These are phyloP conservation scores for Zeugodacus cucurbitae DNA, from an alignment of 1,140 invertebrate species.

Conservation along the genomic window DNA sequence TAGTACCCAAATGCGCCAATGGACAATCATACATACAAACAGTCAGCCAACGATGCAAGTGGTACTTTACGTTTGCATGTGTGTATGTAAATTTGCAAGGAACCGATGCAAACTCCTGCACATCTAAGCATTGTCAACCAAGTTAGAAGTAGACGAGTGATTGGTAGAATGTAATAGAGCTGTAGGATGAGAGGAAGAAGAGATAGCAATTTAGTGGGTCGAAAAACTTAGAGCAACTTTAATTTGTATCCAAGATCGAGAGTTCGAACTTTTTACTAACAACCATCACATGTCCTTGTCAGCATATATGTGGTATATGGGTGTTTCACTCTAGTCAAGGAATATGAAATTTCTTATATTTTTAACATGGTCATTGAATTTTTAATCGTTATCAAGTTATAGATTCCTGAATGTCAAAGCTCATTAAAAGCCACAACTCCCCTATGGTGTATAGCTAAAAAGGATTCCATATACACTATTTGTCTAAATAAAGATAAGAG, in stretches of 20 bases:
- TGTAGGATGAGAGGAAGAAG: not conserved
- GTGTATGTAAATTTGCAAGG: not conserved
- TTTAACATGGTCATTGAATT: too few species aligned
- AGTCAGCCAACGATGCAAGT: not conserved
- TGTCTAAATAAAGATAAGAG: too few species aligned
- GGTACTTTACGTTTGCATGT: not conserved
- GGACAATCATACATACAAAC: not conserved
- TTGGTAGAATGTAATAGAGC: not conserved
- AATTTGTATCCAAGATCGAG: constrained; percentile 31
- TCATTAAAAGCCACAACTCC: too few species aligned
- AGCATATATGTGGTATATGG: not conserved
- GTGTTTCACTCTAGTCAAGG: not conserved
- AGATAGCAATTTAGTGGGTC: not conserved
- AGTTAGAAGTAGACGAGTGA: not conserved
- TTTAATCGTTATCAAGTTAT: too few species aligned
- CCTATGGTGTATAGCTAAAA: too few species aligned
- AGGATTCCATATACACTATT: too few species aligned
- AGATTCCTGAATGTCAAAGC: too few species aligned
- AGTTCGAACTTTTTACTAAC: constrained; percentile 3
- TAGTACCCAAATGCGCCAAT: not conserved
- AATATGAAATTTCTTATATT: not conserved
- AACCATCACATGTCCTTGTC: not conserved
- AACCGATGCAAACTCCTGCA: not conserved
- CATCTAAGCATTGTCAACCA: not conserved
- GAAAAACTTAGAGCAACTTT: not conserved